These are phyloP conservation scores for Babylonia areolata DNA, from an alignment of 1,140 invertebrate genomes.

Conservation along the genomic window DNA sequence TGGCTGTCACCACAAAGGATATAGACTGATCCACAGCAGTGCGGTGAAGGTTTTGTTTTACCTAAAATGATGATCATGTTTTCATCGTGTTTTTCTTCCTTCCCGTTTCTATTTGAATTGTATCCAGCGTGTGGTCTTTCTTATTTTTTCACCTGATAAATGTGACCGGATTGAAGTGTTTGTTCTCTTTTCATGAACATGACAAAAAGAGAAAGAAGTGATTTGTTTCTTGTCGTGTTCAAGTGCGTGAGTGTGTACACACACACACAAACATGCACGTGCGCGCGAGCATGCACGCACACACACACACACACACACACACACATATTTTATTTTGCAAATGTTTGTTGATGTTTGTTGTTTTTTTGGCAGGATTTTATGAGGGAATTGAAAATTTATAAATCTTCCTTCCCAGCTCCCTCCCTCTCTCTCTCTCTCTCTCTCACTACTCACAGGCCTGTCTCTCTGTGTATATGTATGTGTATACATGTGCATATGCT, in stretches of 20 bases:
- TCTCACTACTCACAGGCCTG: no score
- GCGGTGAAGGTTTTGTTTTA: not conserved
- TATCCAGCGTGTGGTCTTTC: conserved; percentile 15
- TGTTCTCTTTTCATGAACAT: not conserved
- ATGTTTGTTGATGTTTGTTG: no score
- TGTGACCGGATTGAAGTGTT: conserved; percentile 21
- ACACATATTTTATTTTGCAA: no score
- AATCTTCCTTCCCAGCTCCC: no score
- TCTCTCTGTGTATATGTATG: not conserved
- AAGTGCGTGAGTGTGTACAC: not conserved
- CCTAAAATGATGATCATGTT: not conserved
- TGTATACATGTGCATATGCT: not conserved
- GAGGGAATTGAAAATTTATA: no score
- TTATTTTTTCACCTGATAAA: conserved; percentile 22
- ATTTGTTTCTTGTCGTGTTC: no score
- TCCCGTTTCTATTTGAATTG: not conserved
- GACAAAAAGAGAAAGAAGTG: not conserved
- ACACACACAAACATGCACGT: not conserved
- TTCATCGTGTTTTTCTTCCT: not conserved
- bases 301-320: not conserved
- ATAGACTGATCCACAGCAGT: not conserved
- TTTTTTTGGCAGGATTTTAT: no score
- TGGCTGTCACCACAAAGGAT: no score
- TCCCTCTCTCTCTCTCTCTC: no score
- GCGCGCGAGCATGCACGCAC: not conserved